Evolutionary conservation across 2,888 invertebrate species (phyloP), one percentile per base, ranked within the genome.

Genomic region (Idaea biselata): DNA sequence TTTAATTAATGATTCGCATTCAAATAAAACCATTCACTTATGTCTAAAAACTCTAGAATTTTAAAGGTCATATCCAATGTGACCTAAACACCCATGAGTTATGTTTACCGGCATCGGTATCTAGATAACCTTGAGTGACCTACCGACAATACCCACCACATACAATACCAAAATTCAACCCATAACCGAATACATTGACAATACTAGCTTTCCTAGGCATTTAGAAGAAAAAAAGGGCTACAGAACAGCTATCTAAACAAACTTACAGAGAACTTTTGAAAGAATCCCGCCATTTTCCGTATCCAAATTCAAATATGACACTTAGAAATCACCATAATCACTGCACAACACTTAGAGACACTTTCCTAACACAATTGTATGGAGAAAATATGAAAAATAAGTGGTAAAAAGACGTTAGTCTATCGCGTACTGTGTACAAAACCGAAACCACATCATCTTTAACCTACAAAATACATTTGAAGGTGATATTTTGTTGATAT

Each of bases 401-500:
- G 66, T 75, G 72, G 76, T 80, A 71, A 68, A 75, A 67, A 66
- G 71, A 77, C 82, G 77, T 76, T 73, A 76, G 77, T 78, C 79
- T 80, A 81, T 79, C 84, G 76, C 80, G 77, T 70, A 86, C 86
- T 84, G 84, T 84, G 83, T 82, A 87, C 83, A 85, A 89, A 88
- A 81, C 87, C 87, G 83, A 88, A 90, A 83, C 84, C 88, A 78
- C 84, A 82, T 85, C 86, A 85, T 87, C 87, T 92, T 90, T 92
- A 91, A 92, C 92, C 92, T 92, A 92, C 92, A 92, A 91, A 89
- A 90, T 86, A 84, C 83, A 79, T 91, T 90, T 92, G 92, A 92
- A 92, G 92, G 92, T 92, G 92, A 92, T 91, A 92, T 88, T 91
- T 91, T 92, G 91, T 92, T 92, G 91, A 90, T 92, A 90, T 90